These are phyloP conservation scores for Lasioglossum baleicum DNA, from an alignment of 1,140 invertebrate species.

Conservation along the genomic window DNA sequence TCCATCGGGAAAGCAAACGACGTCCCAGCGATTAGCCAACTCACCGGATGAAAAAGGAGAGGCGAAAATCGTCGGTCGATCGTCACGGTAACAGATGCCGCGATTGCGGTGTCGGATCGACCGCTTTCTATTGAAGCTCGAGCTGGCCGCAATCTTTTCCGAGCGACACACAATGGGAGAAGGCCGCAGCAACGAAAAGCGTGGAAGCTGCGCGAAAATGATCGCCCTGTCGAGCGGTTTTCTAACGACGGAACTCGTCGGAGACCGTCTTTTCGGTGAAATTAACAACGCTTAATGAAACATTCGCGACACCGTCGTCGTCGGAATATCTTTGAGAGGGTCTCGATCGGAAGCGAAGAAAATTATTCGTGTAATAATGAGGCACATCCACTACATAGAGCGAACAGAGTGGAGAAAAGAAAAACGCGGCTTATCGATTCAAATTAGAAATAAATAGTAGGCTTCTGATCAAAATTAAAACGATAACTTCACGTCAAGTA, in stretches of 20 bases:
- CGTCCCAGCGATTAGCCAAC: constrained; percentile 42
- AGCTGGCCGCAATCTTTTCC: constrained; percentile 44
- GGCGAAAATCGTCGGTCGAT: constrained; percentile 47
- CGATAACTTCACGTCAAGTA: too few species aligned
- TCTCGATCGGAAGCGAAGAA: too few species aligned
- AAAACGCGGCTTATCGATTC: too few species aligned
- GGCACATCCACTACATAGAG: too few species aligned
- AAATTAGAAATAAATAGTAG: too few species aligned
- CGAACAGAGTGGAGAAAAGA: too few species aligned
- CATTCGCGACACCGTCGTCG: too few species aligned
- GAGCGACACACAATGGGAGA: constrained; percentile 3
- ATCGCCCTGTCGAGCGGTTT: constrained; percentile 4
- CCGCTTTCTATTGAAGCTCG: constrained; percentile 45
- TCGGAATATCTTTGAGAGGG: too few species aligned
- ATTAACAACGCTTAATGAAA: neutral
- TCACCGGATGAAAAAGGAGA: constrained; percentile 32
- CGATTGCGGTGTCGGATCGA: constrained; percentile 41
- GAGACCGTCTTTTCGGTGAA: constrained; percentile 1
- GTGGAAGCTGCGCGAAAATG: constrained; percentile 15
- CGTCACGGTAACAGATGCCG: constrained; percentile 49
- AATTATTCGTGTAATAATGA: too few species aligned
- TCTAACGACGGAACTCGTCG: neutral
- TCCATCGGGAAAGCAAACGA: constrained; percentile 35
- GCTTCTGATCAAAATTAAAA: too few species aligned
- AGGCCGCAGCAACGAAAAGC: constrained; percentile 15